These are phyloP conservation scores for Yasuhikotakia modesta DNA, from an alignment of 2,797 vertebrate genomes.

Conservation along the genomic window DNA sequence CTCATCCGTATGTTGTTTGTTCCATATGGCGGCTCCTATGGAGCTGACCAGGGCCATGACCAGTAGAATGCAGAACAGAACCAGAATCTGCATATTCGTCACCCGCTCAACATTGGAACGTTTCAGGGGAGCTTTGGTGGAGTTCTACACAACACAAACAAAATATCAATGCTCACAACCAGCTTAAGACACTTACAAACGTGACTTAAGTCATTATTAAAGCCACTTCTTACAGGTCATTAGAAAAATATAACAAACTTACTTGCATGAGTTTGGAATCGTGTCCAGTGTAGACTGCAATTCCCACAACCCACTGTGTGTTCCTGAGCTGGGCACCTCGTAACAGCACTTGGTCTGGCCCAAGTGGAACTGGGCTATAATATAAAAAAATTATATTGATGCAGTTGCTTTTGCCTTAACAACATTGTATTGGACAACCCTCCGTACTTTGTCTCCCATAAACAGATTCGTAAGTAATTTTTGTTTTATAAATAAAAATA, in stretches of 20 bases:
- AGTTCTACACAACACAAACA: slow-evolving; percentile 80
- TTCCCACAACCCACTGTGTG: slow-evolving; percentile 94
- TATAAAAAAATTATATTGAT: slow-evolving; percentile 7
- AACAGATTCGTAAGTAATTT: too few relatives aligned
- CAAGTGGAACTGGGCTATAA: slow-evolving; percentile 87
- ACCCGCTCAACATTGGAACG: slow-evolving; percentile 97
- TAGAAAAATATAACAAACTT: slow-evolving; percentile 47
- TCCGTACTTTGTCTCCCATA: too few relatives aligned
- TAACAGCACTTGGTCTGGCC: slow-evolving; percentile 94
- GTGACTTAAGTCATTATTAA: neutral
- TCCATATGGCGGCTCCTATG: slow-evolving; percentile 94
- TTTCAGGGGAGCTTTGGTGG: slow-evolving; percentile 97
- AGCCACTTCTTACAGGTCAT: neutral
- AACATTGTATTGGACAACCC: too few relatives aligned
- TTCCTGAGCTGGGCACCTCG: slow-evolving; percentile 95
- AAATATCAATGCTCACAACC: neutral
- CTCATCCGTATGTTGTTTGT: slow-evolving; percentile 83
- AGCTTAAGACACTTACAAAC: neutral
- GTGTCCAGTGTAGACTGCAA: slow-evolving; percentile 95
- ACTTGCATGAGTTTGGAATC: slow-evolving; percentile 99
- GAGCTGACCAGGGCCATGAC: slow-evolving; percentile 98
- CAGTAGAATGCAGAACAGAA: slow-evolving; percentile 93
- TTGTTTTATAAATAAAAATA: too few relatives aligned
- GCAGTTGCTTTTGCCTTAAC: too few relatives aligned
- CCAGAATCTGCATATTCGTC: slow-evolving; percentile 96